Base-by-base conservation (phyloP, 1,140 invertebrate species). In the Meloidogyne floridensis region DNA sequence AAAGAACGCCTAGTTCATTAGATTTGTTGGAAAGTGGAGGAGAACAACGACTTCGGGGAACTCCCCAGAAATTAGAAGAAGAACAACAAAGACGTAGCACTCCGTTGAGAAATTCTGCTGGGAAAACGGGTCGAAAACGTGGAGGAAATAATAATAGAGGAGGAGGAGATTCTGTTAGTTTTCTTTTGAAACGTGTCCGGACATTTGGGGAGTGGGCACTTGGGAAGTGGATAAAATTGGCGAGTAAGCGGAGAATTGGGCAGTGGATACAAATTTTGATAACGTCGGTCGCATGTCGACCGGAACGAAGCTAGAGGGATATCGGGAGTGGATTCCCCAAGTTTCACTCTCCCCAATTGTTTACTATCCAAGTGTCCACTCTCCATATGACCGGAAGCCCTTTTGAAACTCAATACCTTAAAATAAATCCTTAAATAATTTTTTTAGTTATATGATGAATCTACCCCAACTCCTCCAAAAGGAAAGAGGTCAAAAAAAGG, bases 1-100 rank as follows among this genome's bases (percentile, higher is more conserved):
- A 72, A 43, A 32, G 80, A 56, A 82, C 81, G 43, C 79, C 81
- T 74, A 82, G 43, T 69, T 75, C 73, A 32, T n/a, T 82, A 43
- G 81, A 82, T 54, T 65, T 65, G n/a, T n/a, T 65, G n/a, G 59
- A 65, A 5, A 65, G 59, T 65, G 59, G 59, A 65, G 72, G 47
- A 2, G 69, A 82, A 18, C 56, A 59, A 20, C 20, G 53, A 1
- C 18, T 56, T 59, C 20, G 54, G 42, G 43, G 69, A 6, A 81
- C 81, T 11, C 81, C 71, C 0, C 72, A 59, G 3, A 80, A 81
- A 20, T 18, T 70, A 56, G 80, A 53, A 51, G 81, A 75, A 9
- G 80, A 18, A 76, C 47, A 42, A 65, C 47, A 65, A 47, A 81
- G 81, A 56, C 47, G 80, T n/a, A 72, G 51, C 59, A 82, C 77